Base-by-base conservation (phyloP, 2,113 vertebrate species). In the Sapayoa aenigma region DNA sequence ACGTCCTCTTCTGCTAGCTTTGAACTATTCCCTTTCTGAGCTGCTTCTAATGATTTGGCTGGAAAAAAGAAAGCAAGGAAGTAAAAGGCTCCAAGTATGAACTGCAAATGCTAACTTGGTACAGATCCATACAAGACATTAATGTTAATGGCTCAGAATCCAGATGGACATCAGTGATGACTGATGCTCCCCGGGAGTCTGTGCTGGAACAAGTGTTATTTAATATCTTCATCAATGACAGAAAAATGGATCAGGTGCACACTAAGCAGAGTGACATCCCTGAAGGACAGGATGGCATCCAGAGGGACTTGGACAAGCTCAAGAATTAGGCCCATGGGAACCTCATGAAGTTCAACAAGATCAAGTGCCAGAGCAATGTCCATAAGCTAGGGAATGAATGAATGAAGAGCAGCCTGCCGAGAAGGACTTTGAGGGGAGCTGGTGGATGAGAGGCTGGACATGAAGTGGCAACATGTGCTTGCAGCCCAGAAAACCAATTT, bases 311-410 rank as follows among this genome's bases (percentile, higher is more conserved):
- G 41, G n/a, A 7, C 17, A 22, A 1, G 59, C n/a, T 41, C 25
- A 9, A 41, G 62, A 55, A 41, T 10, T n/a, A 20, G 33, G 33
- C 7, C 39, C 39, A 39, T n/a, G 15, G 46, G 21, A 74, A 68
- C 50, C 9, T 46, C 16, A 13, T 11, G 24, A 41, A 8, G 12
- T 75, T 60, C 55, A 75, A 35, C 13, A 25, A 47, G 39, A 20
- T 39, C 46, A 53, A 31, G 14, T 27, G 20, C 20, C 46, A 1
- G n/a, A 53, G 5, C n/a, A 68, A 9, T 4, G 16, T 24, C 12
- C 15, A 27, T 8, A 31, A n/a, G 4, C 30, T 35, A 44, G 17
- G 8, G 12, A 10, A 60, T 59, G 23, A 52, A 53, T 0, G 0
- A 53, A 53, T 35, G 11, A 12, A 69, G 41, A 30, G 46, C 62